Conservation (phyloP, 2,113 vertebrate species). For the Ovis aries region ARS-UI_Ramb_v3.0 NC_056067.1:14473001-14473500, state of each 20-base stretch:
- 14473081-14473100: background rate
- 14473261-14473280: background rate
- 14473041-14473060: background rate
- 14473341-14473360: background rate
- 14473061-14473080: background rate
- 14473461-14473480: background rate
- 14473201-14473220: background rate
- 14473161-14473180: background rate
- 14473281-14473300: background rate
- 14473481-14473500: background rate
- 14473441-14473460: background rate
- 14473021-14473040: background rate
- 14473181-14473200: background rate
- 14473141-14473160: background rate
- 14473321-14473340: background rate
- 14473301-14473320: background rate
- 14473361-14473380: background rate
- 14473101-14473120: background rate
- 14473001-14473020: background rate
- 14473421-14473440: background rate
- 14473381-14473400: background rate
- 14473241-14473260: background rate
- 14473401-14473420: background rate
- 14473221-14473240: background rate
- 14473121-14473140: background rate